Evolutionary conservation across 2,888 invertebrate species (phyloP), one percentile per base, ranked within the genome.

Genomic region (Platynereis dumerilii): DNA sequence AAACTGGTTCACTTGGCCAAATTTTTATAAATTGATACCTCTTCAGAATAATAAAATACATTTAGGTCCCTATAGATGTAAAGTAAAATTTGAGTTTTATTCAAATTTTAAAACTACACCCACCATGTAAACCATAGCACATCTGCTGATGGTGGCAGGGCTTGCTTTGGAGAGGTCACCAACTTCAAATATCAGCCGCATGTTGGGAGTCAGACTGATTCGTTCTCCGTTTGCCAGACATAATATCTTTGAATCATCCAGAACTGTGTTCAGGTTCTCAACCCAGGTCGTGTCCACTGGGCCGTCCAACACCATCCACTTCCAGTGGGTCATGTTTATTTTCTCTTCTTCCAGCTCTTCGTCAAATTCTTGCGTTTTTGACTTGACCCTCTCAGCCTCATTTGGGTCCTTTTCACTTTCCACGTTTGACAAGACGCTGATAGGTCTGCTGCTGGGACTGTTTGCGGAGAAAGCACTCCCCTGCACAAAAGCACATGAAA

Each of bases 41-140:
- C n/a, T n/a, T n/a, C n/a, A n/a, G n/a, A n/a, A n/a, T n/a, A n/a
- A n/a, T n/a, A n/a, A n/a, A n/a, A n/a, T n/a, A n/a, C n/a, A n/a
- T n/a, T n/a, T n/a, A n/a, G n/a, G n/a, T n/a, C n/a, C n/a, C n/a
- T n/a, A n/a, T n/a, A n/a, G n/a, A n/a, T n/a, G n/a, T n/a, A n/a
- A n/a, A n/a, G n/a, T n/a, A n/a, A n/a, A n/a, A n/a, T n/a, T n/a
- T n/a, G n/a, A n/a, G n/a, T n/a, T n/a, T n/a, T n/a, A n/a, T n/a
- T n/a, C n/a, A n/a, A n/a, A n/a, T n/a, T n/a, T n/a, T n/a, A n/a
- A n/a, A n/a, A n/a, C n/a, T n/a, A n/a, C n/a, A n/a, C 77, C 73
- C 70, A 82, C 83, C 82, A 83, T 81, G 67, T 82, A 83, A 28
- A 83, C 81, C 83, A 83, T 83, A 45, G 83, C 82, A 76, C 83